A percentile compares a stretch with the other conserved stretches of the same genome.
phyloP scores from a whole-genome alignment of 1,140 invertebrate species.

The Proales similis region DNA sequence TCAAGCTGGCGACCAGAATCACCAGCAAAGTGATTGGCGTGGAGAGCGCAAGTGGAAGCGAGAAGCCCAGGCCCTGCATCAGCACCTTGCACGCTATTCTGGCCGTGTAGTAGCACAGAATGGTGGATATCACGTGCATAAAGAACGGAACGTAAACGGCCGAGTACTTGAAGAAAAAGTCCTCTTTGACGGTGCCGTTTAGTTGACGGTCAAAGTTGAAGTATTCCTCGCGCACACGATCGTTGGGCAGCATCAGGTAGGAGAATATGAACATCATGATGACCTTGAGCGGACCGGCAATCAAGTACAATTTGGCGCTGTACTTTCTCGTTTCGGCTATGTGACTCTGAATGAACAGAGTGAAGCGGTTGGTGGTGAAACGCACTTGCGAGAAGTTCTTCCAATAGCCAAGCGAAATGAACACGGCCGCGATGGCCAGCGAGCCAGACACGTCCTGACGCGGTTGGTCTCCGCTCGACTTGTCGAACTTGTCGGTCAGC shows the following conservation, averaged over 20 bases:
- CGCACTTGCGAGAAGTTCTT: slow-evolving; percentile 25
- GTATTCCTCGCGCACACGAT: background rate
- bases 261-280: background rate
- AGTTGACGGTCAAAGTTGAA: slow-evolving; percentile 9
- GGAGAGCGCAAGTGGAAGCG: slow-evolving; percentile 82
- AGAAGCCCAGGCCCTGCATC: slow-evolving; percentile 90
- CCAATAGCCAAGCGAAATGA: slow-evolving; percentile 34
- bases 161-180: background rate
- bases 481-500: slow-evolving; percentile 2
- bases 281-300: slow-evolving; percentile 8
- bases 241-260: background rate
- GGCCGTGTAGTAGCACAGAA: slow-evolving; percentile 22
- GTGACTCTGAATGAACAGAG: slow-evolving; percentile 10
- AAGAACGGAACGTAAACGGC: slow-evolving; percentile 30
- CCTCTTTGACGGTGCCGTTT: background rate
- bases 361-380: slow-evolving; percentile 6
- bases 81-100: slow-evolving; percentile 59
- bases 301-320: slow-evolving; percentile 16
- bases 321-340: slow-evolving; percentile 23
- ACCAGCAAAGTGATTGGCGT: slow-evolving; percentile 76
- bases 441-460: background rate
- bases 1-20: slow-evolving; percentile 66
- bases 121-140: slow-evolving; percentile 8
- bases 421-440: background rate
- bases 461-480: background rate